phyloP scores from a whole-genome alignment of 2,113 vertebrate species.

The Pseudopipra pipra region DNA sequence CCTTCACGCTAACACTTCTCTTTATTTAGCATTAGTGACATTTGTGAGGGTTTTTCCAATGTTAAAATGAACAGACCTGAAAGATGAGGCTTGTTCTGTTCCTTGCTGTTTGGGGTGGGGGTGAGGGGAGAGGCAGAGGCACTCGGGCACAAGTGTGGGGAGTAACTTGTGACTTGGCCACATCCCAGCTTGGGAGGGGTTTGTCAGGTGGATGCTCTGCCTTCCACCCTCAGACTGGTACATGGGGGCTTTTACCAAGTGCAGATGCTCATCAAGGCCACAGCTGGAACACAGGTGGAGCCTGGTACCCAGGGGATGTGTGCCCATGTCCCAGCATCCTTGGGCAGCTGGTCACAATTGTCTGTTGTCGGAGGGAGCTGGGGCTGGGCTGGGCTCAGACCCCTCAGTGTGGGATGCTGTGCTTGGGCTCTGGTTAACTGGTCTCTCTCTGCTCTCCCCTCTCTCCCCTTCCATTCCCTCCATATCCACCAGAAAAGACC shows the following conservation, averaged over 20 bases:
- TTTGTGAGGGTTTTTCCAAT: slow-evolving; percentile 66
- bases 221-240: neutral
- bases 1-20: slow-evolving; percentile 68
- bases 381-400: neutral
- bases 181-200: too few relatives aligned
- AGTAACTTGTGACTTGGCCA: neutral
- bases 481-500: neutral
- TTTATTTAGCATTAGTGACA: slow-evolving; percentile 73
- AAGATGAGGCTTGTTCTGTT: slow-evolving; percentile 49
- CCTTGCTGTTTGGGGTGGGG: neutral
- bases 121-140: neutral
- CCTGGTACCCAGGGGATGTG: neutral
- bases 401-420: neutral
- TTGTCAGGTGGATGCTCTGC: neutral
- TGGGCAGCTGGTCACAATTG: neutral
- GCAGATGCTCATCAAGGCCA: neutral
- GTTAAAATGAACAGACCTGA: neutral
- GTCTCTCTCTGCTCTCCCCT: neutral
- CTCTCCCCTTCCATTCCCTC: neutral
- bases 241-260: neutral
- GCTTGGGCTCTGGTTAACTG: neutral
- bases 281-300: accelerated
- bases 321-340: neutral
- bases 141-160: accelerated
- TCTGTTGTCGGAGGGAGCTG: neutral